phyloP scores from a whole-genome alignment of 2,113 vertebrate genomes.

The Opisthocomus hoazin region DNA sequence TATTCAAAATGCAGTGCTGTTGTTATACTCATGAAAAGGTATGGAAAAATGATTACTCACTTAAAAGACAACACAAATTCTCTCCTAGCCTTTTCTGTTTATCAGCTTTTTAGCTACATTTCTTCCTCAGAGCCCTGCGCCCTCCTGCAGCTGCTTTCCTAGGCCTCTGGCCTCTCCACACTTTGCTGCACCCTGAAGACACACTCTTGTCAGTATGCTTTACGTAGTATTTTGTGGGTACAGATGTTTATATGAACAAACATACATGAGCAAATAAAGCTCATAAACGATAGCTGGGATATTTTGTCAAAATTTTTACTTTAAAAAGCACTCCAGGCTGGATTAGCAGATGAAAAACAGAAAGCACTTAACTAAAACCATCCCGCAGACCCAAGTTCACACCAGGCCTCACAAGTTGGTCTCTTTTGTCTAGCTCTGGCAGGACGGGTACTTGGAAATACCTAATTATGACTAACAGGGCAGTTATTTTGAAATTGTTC shows the following conservation, averaged over 20 bases:
- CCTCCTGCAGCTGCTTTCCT: not conserved
- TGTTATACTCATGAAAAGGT: not conserved
- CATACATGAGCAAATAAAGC: not conserved
- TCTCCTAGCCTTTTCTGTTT: not conserved
- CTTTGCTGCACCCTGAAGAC: not conserved
- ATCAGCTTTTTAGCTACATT: not conserved
- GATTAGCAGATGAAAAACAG: not conserved
- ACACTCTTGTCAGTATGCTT: not conserved
- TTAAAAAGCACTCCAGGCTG: not conserved
- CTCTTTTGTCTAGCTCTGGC: not conserved
- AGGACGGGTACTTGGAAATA: not conserved
- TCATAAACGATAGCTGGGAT: not conserved
- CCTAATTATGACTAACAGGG: not conserved
- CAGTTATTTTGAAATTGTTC: not conserved
- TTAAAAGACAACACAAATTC: not conserved
- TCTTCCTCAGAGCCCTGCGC: not conserved
- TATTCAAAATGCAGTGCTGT: not conserved
- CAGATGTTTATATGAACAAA: not conserved
- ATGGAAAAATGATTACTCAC: not conserved
- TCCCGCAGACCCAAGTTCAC: not conserved
- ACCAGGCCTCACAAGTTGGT: not conserved
- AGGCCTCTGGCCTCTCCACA: not conserved
- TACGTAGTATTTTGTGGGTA: not conserved
- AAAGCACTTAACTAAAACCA: not conserved
- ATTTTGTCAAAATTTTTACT: not conserved